Evolutionary conservation across 2,888 invertebrate genomes (phyloP), one percentile per base, ranked within the genome.

Genomic region (Tenthredo distinguenda): DNA sequence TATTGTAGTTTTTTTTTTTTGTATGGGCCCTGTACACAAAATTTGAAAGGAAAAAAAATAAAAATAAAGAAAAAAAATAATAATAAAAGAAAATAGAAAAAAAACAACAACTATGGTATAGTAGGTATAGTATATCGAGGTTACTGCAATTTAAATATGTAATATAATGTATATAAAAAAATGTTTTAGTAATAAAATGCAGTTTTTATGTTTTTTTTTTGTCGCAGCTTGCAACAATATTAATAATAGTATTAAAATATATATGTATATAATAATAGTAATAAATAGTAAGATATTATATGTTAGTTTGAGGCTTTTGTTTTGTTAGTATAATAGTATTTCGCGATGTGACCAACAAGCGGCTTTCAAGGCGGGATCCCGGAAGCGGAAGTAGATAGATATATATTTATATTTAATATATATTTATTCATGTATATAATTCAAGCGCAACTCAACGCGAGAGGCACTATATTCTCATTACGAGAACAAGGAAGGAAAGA

Each of bases 371-470:
- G 85, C 65, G 79, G 85, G 65, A 37, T 81, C 86, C 87, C 89
- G 89, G 87, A 90, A 91, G 90, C 89, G 86, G 88, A 89, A 88
- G 72, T 72, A 88, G 87, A 88, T 89, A 87, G 50, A 77, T 77
- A 76, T 21, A 34, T 71, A 37, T 71, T 26, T 26, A 26, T 26
- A 26, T 26, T 26, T 26, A 15, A 18, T 74, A 9, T 50, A 3
- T 50, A 26, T 77, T 31, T 77, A 89, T 89, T 89, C 87, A 85
- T 89, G 90, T 68, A 15, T 68, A 34, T 68, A 34, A 12, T 31
- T 9, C 15, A 68, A 68, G 90, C 90, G 87, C 88, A 90, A 88
- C 87, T 88, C 87, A 89, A 88, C 74, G 84, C 26, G 68, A 68
- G 31, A 68, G 31, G 31, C 68, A 34, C 5, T 18, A 31, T 15